Evolutionary conservation across 2,888 invertebrate species (phyloP).

Genomic region (Ecliptopera silaceata): DNA sequence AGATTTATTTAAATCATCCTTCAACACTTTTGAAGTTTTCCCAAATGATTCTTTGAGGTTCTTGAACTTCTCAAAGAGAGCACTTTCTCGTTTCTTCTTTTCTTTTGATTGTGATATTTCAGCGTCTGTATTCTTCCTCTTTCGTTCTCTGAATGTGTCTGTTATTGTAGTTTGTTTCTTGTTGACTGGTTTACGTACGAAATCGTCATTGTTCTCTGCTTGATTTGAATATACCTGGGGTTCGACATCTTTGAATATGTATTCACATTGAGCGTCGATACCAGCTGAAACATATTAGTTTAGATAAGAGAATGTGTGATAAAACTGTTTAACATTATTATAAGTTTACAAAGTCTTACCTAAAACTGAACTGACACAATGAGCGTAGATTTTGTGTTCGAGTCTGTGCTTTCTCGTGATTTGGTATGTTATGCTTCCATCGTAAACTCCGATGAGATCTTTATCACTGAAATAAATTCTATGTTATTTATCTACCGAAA

Average conservation of each 20-base stretch:
- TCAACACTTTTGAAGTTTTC: constrained; percentile 50
- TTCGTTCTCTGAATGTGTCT: constrained; percentile 57
- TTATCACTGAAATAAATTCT: constrained; percentile 55
- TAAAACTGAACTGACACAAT: constrained; percentile 84
- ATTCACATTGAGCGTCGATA: constrained; percentile 71
- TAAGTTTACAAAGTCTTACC: constrained; percentile 61
- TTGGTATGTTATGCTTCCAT: constrained; percentile 66
- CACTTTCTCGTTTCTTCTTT: constrained; percentile 64
- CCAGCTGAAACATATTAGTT: constrained; percentile 71
- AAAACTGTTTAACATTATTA: background rate
- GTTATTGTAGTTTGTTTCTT: constrained; percentile 51
- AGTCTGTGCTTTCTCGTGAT: constrained; percentile 64
- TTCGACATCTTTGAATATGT: constrained; percentile 55
- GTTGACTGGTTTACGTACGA: constrained; percentile 3
- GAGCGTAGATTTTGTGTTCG: constrained; percentile 74
- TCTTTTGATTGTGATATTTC: constrained; percentile 56
- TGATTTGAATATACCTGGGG: constrained; percentile 19
- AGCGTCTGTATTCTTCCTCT: constrained; percentile 52
- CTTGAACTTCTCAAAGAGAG: constrained; percentile 58
- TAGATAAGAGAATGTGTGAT: too few species aligned
- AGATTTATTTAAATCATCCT: constrained; percentile 42
- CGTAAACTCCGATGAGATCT: constrained; percentile 69
- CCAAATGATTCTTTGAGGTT: constrained; percentile 59
- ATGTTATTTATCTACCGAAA: background rate
- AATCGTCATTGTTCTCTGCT: constrained; percentile 2